Conservation (phyloP, 1,140 invertebrate species). For the Oedothorax gibbosus region DNA sequence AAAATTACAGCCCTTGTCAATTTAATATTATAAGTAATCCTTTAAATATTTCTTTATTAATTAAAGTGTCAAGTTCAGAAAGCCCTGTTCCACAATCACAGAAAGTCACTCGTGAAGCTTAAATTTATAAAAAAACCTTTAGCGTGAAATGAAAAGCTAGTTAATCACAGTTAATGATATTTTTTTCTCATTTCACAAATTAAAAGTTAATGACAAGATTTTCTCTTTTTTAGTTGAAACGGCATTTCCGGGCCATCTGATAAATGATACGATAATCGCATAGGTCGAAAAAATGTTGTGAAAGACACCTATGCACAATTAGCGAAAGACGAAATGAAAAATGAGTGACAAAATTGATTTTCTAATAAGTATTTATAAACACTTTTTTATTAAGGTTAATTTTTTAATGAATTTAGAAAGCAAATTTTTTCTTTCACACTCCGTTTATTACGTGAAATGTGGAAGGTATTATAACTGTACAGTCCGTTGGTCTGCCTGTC, state of each 20-base stretch:
- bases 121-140: constrained; percentile 1
- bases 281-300: background rate
- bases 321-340: too few species aligned
- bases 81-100: background rate
- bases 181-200: constrained; percentile 20
- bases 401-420: too few species aligned
- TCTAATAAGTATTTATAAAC: too few species aligned
- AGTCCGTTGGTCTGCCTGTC: too few species aligned
- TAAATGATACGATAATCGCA: constrained; percentile 29
- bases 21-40: background rate
- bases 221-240: constrained; percentile 14
- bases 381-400: too few species aligned
- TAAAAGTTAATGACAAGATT: constrained; percentile 38
- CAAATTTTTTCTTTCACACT: too few species aligned
- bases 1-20: constrained; percentile 2
- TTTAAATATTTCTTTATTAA: constrained; percentile 24
- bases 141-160: constrained; percentile 9
- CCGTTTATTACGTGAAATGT: too few species aligned
- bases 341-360: too few species aligned
- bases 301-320: too few species aligned
- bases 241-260: constrained; percentile 11
- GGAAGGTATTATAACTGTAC: too few species aligned
- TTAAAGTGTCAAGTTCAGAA: background rate
- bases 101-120: background rate
- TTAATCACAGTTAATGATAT: constrained; percentile 10